phyloP scores from a whole-genome alignment of 2,113 vertebrate species.

The Leiothrix lutea region DNA sequence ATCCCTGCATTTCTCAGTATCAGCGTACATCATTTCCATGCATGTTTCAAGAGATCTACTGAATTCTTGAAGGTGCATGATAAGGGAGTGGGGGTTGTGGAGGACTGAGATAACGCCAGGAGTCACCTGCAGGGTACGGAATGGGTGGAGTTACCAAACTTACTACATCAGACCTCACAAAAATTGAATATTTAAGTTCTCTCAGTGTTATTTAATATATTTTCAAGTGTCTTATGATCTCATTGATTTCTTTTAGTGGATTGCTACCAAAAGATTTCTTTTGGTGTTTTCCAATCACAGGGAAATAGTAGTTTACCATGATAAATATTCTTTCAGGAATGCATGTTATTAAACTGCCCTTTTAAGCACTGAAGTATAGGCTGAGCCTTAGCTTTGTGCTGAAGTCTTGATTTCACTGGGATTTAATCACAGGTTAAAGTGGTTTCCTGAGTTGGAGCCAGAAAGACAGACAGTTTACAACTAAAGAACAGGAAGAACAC shows the following conservation, averaged over 20 bases:
- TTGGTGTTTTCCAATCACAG: not conserved
- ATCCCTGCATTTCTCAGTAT: not conserved
- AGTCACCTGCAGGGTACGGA: not conserved
- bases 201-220: not conserved
- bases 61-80: constrained; percentile 36
- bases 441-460: not conserved
- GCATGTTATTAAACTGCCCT: not conserved
- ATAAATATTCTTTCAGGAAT: not conserved
- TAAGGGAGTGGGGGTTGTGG: constrained; percentile 40
- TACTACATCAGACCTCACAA: not conserved
- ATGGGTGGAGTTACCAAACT: not conserved
- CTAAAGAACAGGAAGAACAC: not conserved
- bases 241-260: not conserved
- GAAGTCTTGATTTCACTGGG: not conserved
- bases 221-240: not conserved
- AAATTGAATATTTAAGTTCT: not conserved
- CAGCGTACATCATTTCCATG: not conserved
- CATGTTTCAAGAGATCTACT: not conserved
- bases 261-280: not conserved
- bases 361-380: not conserved
- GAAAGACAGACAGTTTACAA: not conserved
- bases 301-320: not conserved
- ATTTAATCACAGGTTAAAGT: not conserved
- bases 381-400: not conserved
- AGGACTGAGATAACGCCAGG: not conserved